phyloP scores from a whole-genome alignment of 2,888 invertebrate species.

The Tenthredo amoena region DNA sequence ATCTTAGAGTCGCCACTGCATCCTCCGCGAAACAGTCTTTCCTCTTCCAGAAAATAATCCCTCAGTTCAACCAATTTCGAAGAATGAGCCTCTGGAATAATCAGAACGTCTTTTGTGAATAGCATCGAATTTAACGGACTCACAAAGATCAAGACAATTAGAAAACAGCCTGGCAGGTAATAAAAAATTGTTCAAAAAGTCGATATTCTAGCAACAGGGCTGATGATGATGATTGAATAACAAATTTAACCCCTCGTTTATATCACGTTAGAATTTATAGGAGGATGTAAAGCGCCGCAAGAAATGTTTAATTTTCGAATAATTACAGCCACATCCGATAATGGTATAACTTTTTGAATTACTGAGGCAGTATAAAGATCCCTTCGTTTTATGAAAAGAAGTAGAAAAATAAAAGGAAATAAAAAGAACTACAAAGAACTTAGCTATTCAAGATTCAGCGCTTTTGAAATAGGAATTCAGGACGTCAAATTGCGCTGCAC shows the following conservation, averaged over 20 bases:
- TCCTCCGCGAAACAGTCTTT: slow-evolving; percentile 64
- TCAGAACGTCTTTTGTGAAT: background rate
- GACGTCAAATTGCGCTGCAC: slow-evolving; percentile 34
- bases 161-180: background rate
- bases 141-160: background rate
- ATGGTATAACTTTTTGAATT: slow-evolving; percentile 3
- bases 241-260: background rate
- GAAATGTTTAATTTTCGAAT: background rate
- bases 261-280: background rate
- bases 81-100: slow-evolving; percentile 64
- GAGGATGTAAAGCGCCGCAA: background rate
- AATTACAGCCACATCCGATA: background rate
- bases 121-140: background rate
- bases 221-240: background rate
- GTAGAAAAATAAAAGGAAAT: background rate
- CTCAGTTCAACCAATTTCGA: slow-evolving; percentile 64
- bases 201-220: background rate
- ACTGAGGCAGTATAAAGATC: background rate
- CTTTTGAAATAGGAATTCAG: slow-evolving; percentile 24
- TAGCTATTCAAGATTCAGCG: slow-evolving; percentile 26
- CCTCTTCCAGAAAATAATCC: slow-evolving; percentile 70
- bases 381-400: background rate
- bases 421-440: background rate
- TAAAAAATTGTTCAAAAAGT: background rate
- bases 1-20: slow-evolving; percentile 46